Percentiles rank a stretch among this genome's conserved stretches.
These are phyloP conservation scores for Cavia aperea DNA, from an alignment of 2,113 vertebrate genomes.

Conservation along the genomic window DNA sequence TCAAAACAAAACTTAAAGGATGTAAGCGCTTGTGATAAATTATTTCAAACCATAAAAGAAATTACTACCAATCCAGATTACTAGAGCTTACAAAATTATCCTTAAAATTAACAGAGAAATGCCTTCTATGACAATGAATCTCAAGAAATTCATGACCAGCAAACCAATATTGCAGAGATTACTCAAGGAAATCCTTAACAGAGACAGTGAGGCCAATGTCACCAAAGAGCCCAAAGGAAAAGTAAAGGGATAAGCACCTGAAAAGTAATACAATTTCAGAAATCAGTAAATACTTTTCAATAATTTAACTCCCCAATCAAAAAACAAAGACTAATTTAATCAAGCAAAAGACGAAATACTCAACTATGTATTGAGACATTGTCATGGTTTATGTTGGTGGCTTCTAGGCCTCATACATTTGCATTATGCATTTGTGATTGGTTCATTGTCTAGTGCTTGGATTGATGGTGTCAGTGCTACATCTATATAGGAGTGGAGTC, in stretches of 20 bases:
- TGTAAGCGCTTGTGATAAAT: not conserved
- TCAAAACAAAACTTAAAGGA: not conserved
- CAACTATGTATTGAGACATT: not conserved
- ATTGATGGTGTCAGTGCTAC: no score
- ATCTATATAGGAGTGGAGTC: no score
- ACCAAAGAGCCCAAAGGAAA: not conserved
- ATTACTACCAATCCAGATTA: not conserved
- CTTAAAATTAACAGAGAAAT: not conserved
- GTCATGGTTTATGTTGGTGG: no score
- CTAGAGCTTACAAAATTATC: not conserved
- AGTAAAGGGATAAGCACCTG: not conserved
- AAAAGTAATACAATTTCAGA: not conserved
- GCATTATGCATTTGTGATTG: no score
- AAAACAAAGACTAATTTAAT: not conserved
- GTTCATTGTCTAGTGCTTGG: no score
- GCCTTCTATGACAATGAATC: not conserved
- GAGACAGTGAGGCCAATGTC: not conserved
- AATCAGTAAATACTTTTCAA: not conserved
- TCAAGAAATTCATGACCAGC: not conserved
- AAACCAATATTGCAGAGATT: not conserved
- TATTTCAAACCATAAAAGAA: not conserved
- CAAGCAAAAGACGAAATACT: not conserved
- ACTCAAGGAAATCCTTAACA: not conserved
- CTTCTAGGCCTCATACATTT: no score
- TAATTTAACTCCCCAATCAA: not conserved